Base-by-base conservation (phyloP, 1,140 invertebrate species). In the Aphelinus atriplicis region DNA sequence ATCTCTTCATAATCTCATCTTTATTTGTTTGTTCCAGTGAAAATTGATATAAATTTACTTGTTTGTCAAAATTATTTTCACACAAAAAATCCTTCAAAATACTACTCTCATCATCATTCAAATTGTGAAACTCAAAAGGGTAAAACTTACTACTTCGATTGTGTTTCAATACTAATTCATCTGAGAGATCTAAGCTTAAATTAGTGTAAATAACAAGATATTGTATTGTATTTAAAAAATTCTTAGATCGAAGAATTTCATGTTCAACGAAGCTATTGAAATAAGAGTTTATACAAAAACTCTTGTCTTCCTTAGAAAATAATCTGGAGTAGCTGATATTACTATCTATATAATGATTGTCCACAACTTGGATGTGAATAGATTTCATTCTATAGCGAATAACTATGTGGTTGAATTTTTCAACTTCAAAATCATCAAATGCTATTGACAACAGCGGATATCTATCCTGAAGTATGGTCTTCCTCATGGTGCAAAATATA, bases 201-300 rank as follows among this genome's bases (percentile, higher is more conserved):
- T 80, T 80, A 60, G 79, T 80, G 70, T 76, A 78, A 50, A 80
- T 65, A 76, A 79, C 62, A 76, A 80, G 62, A 66, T 80, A 76
- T 64, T 79, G 61, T 56, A 79, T 7, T 43, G 76, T 62, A 71
- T 73, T 64, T 76, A 7, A 56, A 65, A 43, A 73, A 70, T 56
- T 76, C 46, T 78, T 60, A 63, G 45, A 56, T 51, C 70, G 58
- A 43, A 43, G 66, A 42, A 78, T 64, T 62, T 68, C 26, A 53
- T 76, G 64, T 62, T 78, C 73, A 42, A 76, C 78, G 74, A 77
- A 79, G 78, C 74, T 79, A 74, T 73, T 61, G 71, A 79, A 72
- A 64, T 78, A 79, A 57, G 60, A 73, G 58, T 79, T 76, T 2
- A 79, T 50, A 63, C 66, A 71, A 71, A 71, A 78, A 60, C 58